Conservation (phyloP, 2,797 vertebrate species). For the Sebastes matsubarae region DNA sequence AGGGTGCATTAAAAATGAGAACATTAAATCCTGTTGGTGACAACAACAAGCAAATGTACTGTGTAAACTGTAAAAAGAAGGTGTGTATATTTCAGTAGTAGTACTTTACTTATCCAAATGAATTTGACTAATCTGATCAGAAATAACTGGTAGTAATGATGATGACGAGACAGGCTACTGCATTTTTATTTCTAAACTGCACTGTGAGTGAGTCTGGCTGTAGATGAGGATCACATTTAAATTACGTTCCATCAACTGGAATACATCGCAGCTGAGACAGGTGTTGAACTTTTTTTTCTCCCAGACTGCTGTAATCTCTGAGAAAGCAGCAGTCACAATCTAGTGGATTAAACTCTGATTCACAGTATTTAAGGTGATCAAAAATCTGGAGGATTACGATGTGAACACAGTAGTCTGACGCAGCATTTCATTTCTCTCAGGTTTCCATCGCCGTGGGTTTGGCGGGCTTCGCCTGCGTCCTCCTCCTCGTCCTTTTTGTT, state of each 20-base stretch:
- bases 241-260: conserved; percentile 26
- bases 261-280: conserved; percentile 19
- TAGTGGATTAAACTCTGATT: conserved; percentile 33
- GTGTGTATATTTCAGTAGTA: background rate
- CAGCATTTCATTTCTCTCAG: conserved; percentile 69
- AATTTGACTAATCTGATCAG: background rate
- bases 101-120: background rate
- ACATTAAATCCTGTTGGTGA: background rate
- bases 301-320: conserved; percentile 16
- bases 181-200: background rate
- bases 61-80: background rate
- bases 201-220: conserved; percentile 15
- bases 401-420: conserved; percentile 39
- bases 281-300: conserved; percentile 14
- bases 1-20: background rate
- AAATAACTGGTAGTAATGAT: background rate
- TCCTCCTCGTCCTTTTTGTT: conserved; percentile 95
- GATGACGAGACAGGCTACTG: background rate
- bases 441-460: conserved; percentile 96
- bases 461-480: conserved; percentile 94
- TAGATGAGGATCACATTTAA: conserved; percentile 32
- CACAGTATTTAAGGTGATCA: conserved; percentile 34
- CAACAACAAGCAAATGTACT: background rate
- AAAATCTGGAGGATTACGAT: conserved; percentile 25
- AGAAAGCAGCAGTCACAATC: conserved; percentile 19